Base-by-base conservation (phyloP, 2,888 invertebrate genomes). In the Ptychoptera albimana region DNA sequence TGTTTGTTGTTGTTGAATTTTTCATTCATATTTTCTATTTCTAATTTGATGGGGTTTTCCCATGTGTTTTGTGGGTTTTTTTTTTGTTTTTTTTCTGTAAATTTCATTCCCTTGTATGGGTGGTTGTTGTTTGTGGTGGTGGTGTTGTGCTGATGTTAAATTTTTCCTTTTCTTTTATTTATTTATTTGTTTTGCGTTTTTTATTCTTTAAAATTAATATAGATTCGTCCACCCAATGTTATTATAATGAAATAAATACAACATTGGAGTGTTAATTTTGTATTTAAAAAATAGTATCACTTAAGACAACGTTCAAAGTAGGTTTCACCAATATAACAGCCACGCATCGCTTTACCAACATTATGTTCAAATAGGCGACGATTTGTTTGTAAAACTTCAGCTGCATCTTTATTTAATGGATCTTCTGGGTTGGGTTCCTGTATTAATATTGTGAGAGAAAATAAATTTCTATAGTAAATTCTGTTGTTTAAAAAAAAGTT, bases 391-490 rank as follows among this genome's bases (percentile, higher is more conserved):
- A 97, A 74, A 47, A 96, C 91, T 64, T 96, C 94, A 3, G 97
- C 96, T 11, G 96, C 96, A 68, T 97, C 96, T 69, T 96, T 96
- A 67, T 97, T 97, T 53, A 97, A 66, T 9, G 96, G 97, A 71
- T 97, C 97, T 68, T 97, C 96, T 2, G 96, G 93, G 69, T 97
- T 97, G 40, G 96, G 97, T 70, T 97, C 97, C 91, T 91, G 57
- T 11, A 62, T 55, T 48, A 46, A 45, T 48, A 52, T 42, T 36
- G 31, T 36, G 11, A 40, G 13, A 31, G 41, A 38, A 15, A 40
- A 46, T 43, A 47, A 48, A 36, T 43, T 42, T 47, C 42, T 47
- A 50, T 39, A 49, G 37, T 37, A 39, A 12, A 44, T 44, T 48
- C 49, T 15, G 39, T 12, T n/a, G 13, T 13, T n/a, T 6, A 29